Evolutionary conservation across 2,888 invertebrate species (phyloP).

Genomic region (Willowsia nigromaculata): DNA sequence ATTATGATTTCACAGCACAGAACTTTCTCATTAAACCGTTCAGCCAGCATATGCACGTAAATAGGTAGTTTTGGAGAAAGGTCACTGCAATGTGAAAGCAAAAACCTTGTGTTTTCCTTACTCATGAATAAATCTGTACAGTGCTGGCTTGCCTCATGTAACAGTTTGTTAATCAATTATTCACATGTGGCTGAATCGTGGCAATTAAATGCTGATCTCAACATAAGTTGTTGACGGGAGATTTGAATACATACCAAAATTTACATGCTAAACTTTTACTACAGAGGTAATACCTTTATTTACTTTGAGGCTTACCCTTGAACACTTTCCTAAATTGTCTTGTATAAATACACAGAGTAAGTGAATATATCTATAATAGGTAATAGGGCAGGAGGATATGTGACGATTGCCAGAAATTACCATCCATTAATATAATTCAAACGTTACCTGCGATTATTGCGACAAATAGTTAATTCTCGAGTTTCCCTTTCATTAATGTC

Average conservation of each 20-base stretch:
- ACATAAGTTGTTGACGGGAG: not conserved
- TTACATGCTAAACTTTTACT: too few relatives aligned
- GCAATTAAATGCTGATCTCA: slow-evolving; percentile 57
- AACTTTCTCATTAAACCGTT: not conserved
- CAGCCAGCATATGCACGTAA: not conserved
- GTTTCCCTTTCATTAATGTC: not conserved
- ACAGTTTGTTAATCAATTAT: slow-evolving; percentile 62
- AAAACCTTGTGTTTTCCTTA: slow-evolving; percentile 5
- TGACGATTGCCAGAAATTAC: not conserved
- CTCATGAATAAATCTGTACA: slow-evolving; percentile 38
- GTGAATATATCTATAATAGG: too few relatives aligned
- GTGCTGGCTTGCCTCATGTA: slow-evolving; percentile 19
- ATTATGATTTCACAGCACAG: not conserved
- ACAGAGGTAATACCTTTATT: slow-evolving; percentile 34
- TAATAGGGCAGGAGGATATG: too few relatives aligned
- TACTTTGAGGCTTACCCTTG: not conserved
- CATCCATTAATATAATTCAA: not conserved
- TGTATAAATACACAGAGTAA: not conserved
- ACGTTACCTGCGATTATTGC: not conserved
- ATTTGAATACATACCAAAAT: not conserved
- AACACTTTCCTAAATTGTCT: slow-evolving; percentile 8
- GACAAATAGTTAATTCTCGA: not conserved
- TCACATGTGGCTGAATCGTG: slow-evolving; percentile 51
- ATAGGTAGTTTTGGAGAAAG: slow-evolving; percentile 10
- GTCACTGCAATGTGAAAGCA: slow-evolving; percentile 41